Evolutionary conservation across 2,888 invertebrate species (phyloP).

Genomic region (Dicyrtoma fusca): DNA sequence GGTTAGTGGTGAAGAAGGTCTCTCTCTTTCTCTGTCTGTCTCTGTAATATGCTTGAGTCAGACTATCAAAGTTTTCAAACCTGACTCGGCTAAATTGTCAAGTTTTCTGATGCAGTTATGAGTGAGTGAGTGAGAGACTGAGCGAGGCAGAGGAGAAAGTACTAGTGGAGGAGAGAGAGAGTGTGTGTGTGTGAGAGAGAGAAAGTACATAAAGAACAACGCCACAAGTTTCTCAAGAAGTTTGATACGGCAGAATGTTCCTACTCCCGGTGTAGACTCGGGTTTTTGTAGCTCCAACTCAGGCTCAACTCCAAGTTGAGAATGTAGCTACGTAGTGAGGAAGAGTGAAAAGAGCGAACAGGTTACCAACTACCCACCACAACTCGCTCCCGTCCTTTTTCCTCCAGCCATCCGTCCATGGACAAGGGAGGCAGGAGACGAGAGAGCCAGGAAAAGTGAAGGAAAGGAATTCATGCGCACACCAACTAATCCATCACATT

Average conservation of each 20-base stretch:
- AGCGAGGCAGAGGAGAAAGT: background rate
- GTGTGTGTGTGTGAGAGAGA: background rate
- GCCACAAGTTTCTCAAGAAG: conserved; percentile 23
- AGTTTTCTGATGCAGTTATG: background rate
- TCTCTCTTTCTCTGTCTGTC: too few relatives aligned
- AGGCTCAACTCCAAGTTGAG: background rate
- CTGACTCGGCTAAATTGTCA: conserved; percentile 12
- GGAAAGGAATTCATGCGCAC: conserved; percentile 31
- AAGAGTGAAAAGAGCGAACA: conserved; percentile 24
- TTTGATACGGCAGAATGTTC: conserved; percentile 9
- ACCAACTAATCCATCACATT: conserved; percentile 32
- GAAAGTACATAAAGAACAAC: conserved; percentile 1
- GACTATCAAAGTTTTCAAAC: conserved; percentile 5
- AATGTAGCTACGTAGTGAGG: background rate
- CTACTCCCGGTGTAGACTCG: background rate
- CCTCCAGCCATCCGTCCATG: background rate
- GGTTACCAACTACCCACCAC: conserved; percentile 24
- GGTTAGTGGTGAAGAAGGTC: too few relatives aligned
- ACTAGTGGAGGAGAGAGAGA: background rate
- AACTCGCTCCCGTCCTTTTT: background rate
- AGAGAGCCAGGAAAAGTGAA: background rate
- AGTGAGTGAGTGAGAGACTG: background rate
- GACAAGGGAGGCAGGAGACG: background rate
- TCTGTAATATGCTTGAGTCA: too few relatives aligned
- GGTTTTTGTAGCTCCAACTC: conserved; percentile 5